Conservation (phyloP, 2,888 invertebrate species). For the Gibbula magus region DNA sequence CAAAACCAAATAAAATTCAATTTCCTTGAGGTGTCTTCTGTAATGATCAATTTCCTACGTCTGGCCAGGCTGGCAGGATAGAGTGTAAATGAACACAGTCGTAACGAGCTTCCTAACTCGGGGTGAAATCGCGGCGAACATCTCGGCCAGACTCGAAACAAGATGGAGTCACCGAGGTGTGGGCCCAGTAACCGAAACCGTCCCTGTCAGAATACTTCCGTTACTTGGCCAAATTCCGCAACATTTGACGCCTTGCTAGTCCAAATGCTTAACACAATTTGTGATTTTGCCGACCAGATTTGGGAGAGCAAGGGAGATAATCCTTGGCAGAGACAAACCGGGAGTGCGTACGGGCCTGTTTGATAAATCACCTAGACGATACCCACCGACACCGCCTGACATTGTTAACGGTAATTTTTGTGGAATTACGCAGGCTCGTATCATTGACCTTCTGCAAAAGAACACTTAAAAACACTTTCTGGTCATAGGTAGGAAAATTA, state of each 20-base stretch:
- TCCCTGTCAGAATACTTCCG: not conserved
- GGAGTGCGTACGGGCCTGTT: not conserved
- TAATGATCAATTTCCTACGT: conserved; percentile 42
- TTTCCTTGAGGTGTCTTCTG: conserved; percentile 39
- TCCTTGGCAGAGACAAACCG: not conserved
- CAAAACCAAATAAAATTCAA: conserved; percentile 44
- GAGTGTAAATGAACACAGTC: conserved; percentile 27
- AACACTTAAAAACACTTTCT: conserved; percentile 6
- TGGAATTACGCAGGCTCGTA: not conserved
- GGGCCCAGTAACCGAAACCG: not conserved
- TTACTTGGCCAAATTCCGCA: not conserved
- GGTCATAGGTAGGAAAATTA: not conserved
- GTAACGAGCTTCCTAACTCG: conserved; percentile 17
- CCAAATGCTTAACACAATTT: conserved; percentile 12
- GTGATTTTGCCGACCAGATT: conserved; percentile 3
- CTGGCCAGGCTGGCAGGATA: not conserved
- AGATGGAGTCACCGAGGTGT: not conserved
- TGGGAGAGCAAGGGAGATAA: conserved; percentile 2
- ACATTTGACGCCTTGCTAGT: not conserved
- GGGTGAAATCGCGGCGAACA: conserved; percentile 10
- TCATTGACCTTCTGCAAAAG: conserved; percentile 8
- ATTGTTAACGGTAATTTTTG: not conserved
- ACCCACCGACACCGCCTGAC: not conserved
- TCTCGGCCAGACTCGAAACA: not conserved
- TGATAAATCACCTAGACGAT: conserved; percentile 9